Conservation (phyloP, 2,113 vertebrate species). For the Cottus gobio region DNA sequence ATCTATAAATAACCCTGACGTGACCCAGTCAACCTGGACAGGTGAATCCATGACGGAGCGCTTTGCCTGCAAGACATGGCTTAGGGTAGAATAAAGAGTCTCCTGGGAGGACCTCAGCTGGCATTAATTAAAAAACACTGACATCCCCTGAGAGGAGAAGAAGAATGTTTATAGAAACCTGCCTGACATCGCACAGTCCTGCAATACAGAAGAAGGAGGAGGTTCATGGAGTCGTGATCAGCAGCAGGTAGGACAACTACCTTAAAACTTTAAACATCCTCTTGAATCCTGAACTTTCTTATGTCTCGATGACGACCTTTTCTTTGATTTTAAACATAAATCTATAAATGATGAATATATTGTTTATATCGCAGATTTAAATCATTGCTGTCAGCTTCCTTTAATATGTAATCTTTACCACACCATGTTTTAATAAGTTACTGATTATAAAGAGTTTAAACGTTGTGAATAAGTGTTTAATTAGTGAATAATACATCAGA, state of each 20-base stretch:
- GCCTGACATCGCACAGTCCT: not conserved
- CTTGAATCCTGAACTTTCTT: not conserved
- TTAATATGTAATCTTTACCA: not conserved
- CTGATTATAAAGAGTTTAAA: not conserved
- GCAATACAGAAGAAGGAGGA: constrained; percentile 19
- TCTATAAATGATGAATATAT: not conserved
- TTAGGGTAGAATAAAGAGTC: constrained; percentile 1
- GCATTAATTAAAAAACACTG: constrained; percentile 60
- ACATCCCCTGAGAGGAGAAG: constrained; percentile 1
- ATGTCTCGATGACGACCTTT: not conserved
- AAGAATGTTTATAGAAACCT: constrained; percentile 53
- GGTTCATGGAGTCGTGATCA: constrained; percentile 7
- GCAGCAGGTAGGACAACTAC: constrained; percentile 19
- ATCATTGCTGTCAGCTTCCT: not conserved
- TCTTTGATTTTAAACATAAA: not conserved
- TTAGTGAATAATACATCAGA: not conserved
- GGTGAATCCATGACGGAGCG: not conserved
- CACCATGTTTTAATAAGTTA: not conserved
- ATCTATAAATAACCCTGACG: constrained; percentile 3
- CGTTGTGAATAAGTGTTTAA: not conserved
- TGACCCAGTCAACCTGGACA: not conserved
- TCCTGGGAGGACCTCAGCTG: constrained; percentile 53
- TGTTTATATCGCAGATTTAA: not conserved
- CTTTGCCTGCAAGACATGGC: not conserved
- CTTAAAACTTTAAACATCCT: not conserved